Conservation (phyloP, 2,888 invertebrate genomes). For the Stenotaenia linearis region DNA sequence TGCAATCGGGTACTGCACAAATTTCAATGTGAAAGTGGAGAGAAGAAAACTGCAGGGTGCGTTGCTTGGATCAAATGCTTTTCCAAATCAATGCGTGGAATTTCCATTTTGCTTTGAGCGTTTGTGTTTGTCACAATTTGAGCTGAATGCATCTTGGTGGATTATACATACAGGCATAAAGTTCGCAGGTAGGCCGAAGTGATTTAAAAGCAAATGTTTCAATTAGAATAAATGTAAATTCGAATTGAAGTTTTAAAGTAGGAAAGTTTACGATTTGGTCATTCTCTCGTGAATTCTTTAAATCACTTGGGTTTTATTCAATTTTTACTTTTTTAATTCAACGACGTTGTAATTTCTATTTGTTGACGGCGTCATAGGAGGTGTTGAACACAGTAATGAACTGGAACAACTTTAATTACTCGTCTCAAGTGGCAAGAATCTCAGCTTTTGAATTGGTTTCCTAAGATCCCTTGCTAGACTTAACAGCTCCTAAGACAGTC, state of each 20-base stretch:
- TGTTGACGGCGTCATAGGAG: background rate
- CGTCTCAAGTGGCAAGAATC: slow-evolving; percentile 17
- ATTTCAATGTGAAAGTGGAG: background rate
- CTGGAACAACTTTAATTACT: slow-evolving; percentile 11
- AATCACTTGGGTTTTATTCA: too few species aligned
- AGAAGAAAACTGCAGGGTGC: background rate
- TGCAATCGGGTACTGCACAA: background rate
- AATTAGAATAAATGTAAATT: too few species aligned
- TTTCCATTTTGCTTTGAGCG: background rate
- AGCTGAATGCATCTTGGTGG: background rate
- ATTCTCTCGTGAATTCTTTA: too few species aligned
- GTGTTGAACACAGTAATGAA: slow-evolving; percentile 19
- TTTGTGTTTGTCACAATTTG: slow-evolving; percentile 6
- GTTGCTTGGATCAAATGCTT: slow-evolving; percentile 19
- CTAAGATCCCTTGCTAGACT: slow-evolving; percentile 11
- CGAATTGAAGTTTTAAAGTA: too few species aligned
- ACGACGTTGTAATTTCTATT: background rate
- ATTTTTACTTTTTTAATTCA: background rate
- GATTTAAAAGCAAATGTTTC: too few species aligned
- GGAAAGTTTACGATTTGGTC: too few species aligned
- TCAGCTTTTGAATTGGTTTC: slow-evolving; percentile 17
- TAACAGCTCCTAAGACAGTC: slow-evolving; percentile 22
- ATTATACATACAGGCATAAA: background rate
- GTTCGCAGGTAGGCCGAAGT: background rate
- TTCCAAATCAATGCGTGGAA: slow-evolving; percentile 7